Percentiles rank a stretch among this genome's conserved stretches.
These are phyloP conservation scores for Leuciscus waleckii DNA, from an alignment of 2,797 vertebrate genomes.

Conservation along the genomic window DNA sequence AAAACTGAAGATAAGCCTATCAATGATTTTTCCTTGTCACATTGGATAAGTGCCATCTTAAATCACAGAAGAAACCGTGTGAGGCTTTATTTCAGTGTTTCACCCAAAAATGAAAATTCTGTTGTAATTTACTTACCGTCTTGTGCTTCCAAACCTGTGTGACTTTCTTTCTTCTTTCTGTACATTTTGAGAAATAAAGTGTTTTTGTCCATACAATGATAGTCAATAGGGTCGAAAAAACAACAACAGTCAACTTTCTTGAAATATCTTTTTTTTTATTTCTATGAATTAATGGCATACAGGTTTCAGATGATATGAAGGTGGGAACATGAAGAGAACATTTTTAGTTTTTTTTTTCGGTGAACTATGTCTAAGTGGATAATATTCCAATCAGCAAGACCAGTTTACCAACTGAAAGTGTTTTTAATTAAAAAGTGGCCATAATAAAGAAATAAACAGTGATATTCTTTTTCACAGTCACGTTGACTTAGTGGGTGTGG, in stretches of 20 bases:
- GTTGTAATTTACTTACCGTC: not conserved
- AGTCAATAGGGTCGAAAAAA: not conserved
- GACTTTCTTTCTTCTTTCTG: not conserved
- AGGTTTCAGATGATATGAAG: not conserved
- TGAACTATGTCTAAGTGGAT: not conserved
- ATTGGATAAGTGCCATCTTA: slow-evolving; percentile 15
- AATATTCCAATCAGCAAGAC: not conserved
- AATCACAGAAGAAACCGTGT: not conserved
- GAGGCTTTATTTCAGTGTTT: not conserved
- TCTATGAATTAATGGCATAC: not conserved
- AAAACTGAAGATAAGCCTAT: slow-evolving; percentile 7
- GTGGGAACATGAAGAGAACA: not conserved
- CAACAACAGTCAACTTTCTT: not conserved
- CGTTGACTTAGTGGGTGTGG: slow-evolving; percentile 27
- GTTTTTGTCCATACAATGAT: not conserved
- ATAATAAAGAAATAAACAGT: slow-evolving; percentile 22
- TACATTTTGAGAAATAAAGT: not conserved
- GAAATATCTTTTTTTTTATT: not conserved
- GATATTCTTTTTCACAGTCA: not conserved
- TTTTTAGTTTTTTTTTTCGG: not conserved
- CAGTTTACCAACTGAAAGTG: not conserved
- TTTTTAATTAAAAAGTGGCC: not conserved
- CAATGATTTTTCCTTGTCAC: slow-evolving; percentile 5
- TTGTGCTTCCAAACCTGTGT: not conserved
- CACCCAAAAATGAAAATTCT: not conserved